These are phyloP conservation scores for Aphelocoma californica DNA, from an alignment of 2,797 vertebrate species.

Conservation along the genomic window DNA sequence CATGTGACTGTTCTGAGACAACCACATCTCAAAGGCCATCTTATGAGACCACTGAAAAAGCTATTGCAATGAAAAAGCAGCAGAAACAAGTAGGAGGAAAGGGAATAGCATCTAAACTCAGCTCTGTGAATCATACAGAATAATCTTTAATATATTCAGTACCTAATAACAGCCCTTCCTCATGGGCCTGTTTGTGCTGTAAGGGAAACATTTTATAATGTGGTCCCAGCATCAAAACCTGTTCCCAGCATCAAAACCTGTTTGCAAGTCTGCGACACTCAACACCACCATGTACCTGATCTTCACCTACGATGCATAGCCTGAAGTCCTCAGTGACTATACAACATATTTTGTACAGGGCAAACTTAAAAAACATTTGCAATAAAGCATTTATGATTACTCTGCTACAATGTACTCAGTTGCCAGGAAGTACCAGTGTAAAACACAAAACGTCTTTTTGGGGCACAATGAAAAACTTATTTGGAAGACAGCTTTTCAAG, in stretches of 20 bases:
- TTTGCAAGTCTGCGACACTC: neutral
- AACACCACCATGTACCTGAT: neutral
- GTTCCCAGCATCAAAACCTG: neutral
- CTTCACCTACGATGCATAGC: neutral
- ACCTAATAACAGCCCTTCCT: constrained; percentile 60
- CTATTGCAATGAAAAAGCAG: constrained; percentile 48
- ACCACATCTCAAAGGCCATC: constrained; percentile 4
- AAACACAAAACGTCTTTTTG: neutral
- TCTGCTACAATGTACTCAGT: neutral
- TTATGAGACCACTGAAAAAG: constrained; percentile 48
- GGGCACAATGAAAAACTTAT: neutral
- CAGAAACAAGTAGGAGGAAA: constrained; percentile 60
- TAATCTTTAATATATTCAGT: constrained; percentile 63
- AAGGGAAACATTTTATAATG: neutral
- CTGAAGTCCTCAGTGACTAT: neutral
- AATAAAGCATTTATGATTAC: neutral
- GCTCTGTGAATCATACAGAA: constrained; percentile 62
- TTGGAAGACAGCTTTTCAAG: neutral
- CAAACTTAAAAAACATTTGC: neutral
- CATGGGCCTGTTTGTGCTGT: neutral
- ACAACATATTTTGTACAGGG: neutral
- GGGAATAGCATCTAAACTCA: constrained; percentile 57
- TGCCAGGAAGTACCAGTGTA: neutral
- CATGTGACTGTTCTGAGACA: constrained; percentile 42
- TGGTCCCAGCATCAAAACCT: neutral